Evolutionary conservation across 2,113 vertebrate genomes (phyloP).

Genomic region (Rynchops niger): DNA sequence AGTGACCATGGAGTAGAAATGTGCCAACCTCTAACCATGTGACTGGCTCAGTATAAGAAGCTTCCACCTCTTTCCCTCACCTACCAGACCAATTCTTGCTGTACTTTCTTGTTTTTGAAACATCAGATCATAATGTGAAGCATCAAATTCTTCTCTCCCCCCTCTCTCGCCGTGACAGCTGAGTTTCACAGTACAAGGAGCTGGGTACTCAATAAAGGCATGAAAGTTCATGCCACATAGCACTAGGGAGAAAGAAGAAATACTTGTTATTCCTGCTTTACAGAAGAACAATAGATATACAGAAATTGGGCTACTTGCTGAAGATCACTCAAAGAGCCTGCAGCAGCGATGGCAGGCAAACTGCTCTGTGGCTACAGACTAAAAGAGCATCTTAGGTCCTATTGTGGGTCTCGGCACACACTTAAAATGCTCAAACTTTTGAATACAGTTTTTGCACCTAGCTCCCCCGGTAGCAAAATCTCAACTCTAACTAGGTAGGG

Average conservation of each 20-base stretch:
- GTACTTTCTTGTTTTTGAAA: not conserved
- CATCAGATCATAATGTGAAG: not conserved
- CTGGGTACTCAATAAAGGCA: not conserved
- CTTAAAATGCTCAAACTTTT: not conserved
- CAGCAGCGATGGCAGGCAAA: not conserved
- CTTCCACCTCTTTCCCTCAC: not conserved
- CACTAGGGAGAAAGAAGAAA: not conserved
- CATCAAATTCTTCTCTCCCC: not conserved
- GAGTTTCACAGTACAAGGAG: not conserved
- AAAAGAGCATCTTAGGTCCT: not conserved
- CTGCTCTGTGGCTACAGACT: not conserved
- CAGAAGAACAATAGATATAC: not conserved
- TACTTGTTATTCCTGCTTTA: not conserved
- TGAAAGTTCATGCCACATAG: not conserved
- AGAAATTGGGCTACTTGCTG: not conserved
- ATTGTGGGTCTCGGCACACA: not conserved
- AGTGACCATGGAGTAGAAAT: not conserved
- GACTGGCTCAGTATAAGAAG: not conserved
- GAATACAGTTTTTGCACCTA: not conserved
- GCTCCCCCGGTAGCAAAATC: not conserved
- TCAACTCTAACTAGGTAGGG: not conserved
- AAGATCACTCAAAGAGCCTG: not conserved
- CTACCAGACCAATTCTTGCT: not conserved
- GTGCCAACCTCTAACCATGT: not conserved
- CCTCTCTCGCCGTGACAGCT: rapidly evolving